Percentiles rank a stretch among this genome's conserved stretches.
Conservation (phyloP, 1,140 invertebrate species). For the Drosophila burlai region DNA sequence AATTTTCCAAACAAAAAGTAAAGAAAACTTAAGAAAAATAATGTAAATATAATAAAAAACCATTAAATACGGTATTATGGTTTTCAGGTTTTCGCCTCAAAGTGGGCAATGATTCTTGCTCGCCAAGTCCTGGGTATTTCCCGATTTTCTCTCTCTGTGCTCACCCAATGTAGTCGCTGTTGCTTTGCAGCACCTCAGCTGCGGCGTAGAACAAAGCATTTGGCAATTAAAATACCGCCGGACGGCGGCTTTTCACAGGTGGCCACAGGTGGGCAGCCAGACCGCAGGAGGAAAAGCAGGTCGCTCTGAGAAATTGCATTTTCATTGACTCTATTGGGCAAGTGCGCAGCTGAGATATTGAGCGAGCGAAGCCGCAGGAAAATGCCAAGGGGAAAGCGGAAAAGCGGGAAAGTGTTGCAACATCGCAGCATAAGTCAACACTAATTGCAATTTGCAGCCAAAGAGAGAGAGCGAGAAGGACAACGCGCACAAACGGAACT, state of each 20-base stretch:
- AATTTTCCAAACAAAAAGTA: neutral
- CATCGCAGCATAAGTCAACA: slow-evolving; percentile 77
- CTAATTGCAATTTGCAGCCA: slow-evolving; percentile 80
- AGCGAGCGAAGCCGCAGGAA: slow-evolving; percentile 39
- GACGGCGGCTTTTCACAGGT: slow-evolving; percentile 34
- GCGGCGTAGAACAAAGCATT: slow-evolving; percentile 62
- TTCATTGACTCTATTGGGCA: slow-evolving; percentile 35
- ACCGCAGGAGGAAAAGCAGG: slow-evolving; percentile 7
- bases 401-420: slow-evolving; percentile 21
- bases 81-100: neutral
- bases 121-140: no score
- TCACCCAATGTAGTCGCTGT: slow-evolving; percentile 42
- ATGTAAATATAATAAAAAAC: neutral
- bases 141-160: neutral
- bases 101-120: neutral
- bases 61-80: neutral
- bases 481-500: slow-evolving; percentile 16
- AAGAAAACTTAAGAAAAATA: neutral
- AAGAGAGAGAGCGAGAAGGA: slow-evolving; percentile 9
- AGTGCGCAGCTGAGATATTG: slow-evolving; percentile 19
- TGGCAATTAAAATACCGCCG: slow-evolving; percentile 69
- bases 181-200: slow-evolving; percentile 25
- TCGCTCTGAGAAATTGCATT: slow-evolving; percentile 40
- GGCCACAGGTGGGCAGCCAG: slow-evolving; percentile 27
- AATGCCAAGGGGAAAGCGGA: slow-evolving; percentile 10